Evolutionary conservation across 2,888 invertebrate species (phyloP), one percentile per base, ranked within the genome.

Genomic region (Catocala fraxini): DNA sequence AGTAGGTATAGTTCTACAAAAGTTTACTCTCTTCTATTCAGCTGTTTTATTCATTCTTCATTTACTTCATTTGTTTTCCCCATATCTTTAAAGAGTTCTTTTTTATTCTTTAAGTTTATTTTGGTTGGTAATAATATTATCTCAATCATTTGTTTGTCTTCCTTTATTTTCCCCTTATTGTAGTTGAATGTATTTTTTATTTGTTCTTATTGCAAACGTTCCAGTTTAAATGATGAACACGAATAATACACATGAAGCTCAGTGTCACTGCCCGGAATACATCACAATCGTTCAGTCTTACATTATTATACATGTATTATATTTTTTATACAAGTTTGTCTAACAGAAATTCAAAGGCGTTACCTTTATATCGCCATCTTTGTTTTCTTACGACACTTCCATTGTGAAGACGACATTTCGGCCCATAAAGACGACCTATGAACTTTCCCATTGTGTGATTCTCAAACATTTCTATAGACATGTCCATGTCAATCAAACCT

Each of bases 401-500:
- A 79, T 82, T 79, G 77, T 67, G 43, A 54, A 52, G 39, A 42
- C 34, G 47, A 10, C 58, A 49, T 55, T 63, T 53, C 45, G 51
- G 42, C 57, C 59, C 59, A 68, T 82, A 82, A 83, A 77, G 73
- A 66, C 84, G 80, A 88, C 82, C 87, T 87, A 72, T 80, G 83
- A 83, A 83, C 84, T 79, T 55, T 41, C 34, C 63, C 65, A 79
- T 83, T 85, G 84, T 87, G 68, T 75, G 71, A 53, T 53, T 59
- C 63, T 63, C 63, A 73, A 71, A 72, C 71, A 71, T 75, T 79
- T 70, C 68, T 73, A 63, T 69, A 56, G 71, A 63, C 52, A 73
- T 67, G 81, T 82, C 81, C 70, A 71, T 70, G 86, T 88, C 88
- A 88, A 84, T 89, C 88, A 87, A 79, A 81, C 76, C 80, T 70